Base-by-base conservation (phyloP, 2,888 invertebrate genomes). In the Deroplatys truncata region DNA sequence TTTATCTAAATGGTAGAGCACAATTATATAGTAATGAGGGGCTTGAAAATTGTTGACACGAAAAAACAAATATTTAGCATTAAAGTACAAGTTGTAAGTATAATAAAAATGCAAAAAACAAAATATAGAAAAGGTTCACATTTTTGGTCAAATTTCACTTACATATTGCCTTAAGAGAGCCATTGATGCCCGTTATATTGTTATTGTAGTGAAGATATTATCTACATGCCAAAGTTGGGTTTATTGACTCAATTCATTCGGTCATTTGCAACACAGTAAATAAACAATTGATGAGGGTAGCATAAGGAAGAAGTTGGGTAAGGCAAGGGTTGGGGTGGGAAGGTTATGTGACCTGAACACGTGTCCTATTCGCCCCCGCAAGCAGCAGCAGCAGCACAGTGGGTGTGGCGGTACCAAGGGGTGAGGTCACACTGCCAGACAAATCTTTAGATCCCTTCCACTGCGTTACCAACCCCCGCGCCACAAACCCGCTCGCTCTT, bases 321-420 rank as follows among this genome's bases (percentile, higher is more conserved):
- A 72, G 56, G 16, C 56, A 72, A 72, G 56, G 56, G 25, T 72
- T 72, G 35, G 84, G 13, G 43, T 35, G 35, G 10, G 82, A 82
- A 86, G 82, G 86, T 86, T 86, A 86, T 86, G 86, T 86, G 72
- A 82, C 86, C 86, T 82, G 72, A 82, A 82, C 86, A 86, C 86
- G 86, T 86, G 86, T 82, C 72, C 56, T 72, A 20, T 72, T 72
- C 86, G 31, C 86, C 82, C 86, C 86, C 86, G 82, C 86, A 82
- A 20, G 82, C 56, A 72, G 56, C 9, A 72, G 56, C 20, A 72
- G 56, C 20, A 72, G 56, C 31, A 82, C 28, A 72, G 86, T 86
- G 86, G 86, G 86, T 86, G 86, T 86, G 86, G 86, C 86, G 82
- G 31, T 86, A 72, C 16, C 29, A 82, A 29, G 82, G 86, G 82